A percentile compares a stretch with the other conserved stretches of the same genome.
phyloP scores from a whole-genome alignment of 92 coral and sea anemone species.

The Epizoanthus fatuus region DNA sequence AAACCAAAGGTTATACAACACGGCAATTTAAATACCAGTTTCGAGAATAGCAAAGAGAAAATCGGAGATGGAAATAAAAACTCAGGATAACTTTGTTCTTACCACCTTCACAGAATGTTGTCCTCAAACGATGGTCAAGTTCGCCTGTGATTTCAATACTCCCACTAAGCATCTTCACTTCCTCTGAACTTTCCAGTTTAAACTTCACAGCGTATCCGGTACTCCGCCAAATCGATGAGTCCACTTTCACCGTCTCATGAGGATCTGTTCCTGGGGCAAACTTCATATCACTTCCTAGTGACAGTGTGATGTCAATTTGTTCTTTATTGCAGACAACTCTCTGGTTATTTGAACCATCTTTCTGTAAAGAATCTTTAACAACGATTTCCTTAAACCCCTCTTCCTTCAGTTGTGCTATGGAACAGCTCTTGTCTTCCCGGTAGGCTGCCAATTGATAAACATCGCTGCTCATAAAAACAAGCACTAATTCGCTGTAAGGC shows the following conservation, averaged over 20 bases:
- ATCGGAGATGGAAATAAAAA: too few relatives aligned
- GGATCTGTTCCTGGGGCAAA: background rate
- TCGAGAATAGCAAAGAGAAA: too few relatives aligned
- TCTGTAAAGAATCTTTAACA: background rate
- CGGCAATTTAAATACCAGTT: too few relatives aligned
- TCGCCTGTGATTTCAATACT: background rate
- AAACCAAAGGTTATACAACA: too few relatives aligned
- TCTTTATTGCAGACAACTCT: background rate
- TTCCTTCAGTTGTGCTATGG: background rate
- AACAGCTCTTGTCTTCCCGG: background rate
- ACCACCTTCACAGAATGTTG: background rate
- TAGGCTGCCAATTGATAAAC: background rate
- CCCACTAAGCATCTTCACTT: background rate
- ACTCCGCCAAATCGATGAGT: background rate
- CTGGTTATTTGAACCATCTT: background rate
- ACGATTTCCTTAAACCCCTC: background rate
- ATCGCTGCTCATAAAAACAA: constrained; percentile 1
- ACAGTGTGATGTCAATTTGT: background rate
- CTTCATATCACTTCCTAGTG: constrained; percentile 10
- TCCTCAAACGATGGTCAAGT: background rate
- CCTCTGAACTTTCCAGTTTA: background rate
- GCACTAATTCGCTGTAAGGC: background rate
- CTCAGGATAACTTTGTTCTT: background rate
- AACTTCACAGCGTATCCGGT: background rate
- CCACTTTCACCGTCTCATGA: background rate